phyloP scores from a whole-genome alignment of 2,113 vertebrate genomes.

The Chlamydotis undulata region DNA sequence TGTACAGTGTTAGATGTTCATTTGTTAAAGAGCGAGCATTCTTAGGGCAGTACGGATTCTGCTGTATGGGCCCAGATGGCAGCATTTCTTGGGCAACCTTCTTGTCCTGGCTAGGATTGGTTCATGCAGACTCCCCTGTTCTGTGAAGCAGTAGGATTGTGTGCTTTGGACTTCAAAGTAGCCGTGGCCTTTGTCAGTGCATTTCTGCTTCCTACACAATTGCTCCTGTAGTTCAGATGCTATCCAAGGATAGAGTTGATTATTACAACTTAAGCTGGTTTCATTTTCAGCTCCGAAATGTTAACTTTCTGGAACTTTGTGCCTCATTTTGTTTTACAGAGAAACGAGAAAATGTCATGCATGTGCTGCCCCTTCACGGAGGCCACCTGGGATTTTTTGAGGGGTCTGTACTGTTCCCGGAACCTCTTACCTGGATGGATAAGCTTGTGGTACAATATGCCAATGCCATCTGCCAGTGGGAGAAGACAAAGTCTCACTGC shows the following conservation, averaged over 20 bases:
- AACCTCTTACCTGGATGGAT: constrained; percentile 99
- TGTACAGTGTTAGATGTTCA: neutral
- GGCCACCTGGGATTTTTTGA: constrained; percentile 99
- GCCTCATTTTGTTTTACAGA: constrained; percentile 70
- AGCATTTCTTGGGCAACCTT: neutral
- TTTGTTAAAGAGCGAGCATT: neutral
- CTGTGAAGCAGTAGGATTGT: neutral
- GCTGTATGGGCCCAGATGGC: neutral
- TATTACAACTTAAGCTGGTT: neutral
- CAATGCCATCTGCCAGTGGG: constrained; percentile 95
- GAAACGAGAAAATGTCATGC: constrained; percentile 94
- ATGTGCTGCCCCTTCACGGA: constrained; percentile 92
- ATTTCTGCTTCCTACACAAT: neutral
- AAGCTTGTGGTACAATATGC: constrained; percentile 95
- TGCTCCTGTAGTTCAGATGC: neutral
- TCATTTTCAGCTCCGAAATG: neutral
- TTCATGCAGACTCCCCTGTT: neutral
- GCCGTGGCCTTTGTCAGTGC: neutral
- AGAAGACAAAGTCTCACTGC: constrained; percentile 91
- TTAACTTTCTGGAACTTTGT: neutral
- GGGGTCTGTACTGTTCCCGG: constrained; percentile 93
- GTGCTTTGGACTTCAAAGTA: neutral
- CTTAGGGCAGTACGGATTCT: neutral
- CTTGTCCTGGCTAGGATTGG: neutral
- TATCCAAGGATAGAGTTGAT: neutral